Base-by-base conservation (phyloP, 2,888 invertebrate species). In the Empis livida region DNA sequence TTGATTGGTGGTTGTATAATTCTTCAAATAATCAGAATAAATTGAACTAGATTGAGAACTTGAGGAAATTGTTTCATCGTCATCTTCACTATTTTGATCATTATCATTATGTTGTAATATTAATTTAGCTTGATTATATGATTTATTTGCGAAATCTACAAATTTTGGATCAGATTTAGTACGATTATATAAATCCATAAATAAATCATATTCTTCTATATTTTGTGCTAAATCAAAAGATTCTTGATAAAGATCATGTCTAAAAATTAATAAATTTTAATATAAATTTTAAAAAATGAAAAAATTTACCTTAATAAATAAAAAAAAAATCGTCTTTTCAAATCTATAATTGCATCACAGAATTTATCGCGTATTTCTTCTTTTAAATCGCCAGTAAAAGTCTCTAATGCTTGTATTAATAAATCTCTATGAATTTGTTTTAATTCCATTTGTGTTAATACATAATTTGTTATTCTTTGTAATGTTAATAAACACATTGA, bases 301-400 rank as follows among this genome's bases (percentile, higher is more conserved):
- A 1, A n/a, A n/a, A 48, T 54, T 55, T 56, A 85, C 84, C 88
- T 79, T 14, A 93, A 72, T 43, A 93, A 67, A 60, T 86, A 86
- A 62, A 92, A 89, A 63, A 90, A 92, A 71, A 89, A 91, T 56
- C 88, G 75, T 55, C 93, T 73, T 0, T 92, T 91, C 37, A 94
- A 73, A 62, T 88, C 84, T 56, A 83, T 79, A 10, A 92, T 77
- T 62, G 85, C 77, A 63, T 81, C 83, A 39, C 84, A 82, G 65
- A 82, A 90, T 62, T 82, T 80, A 53, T 81, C 76, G 57, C 82
- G 77, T 1, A 80, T 75, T 14, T 80, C 76, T 52, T 79, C 76
- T 46, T 81, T 80, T 41, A 84, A 70, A 1, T 78, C 73, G 23
- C 77, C 73, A 11, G 89, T 82, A 68, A 82, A 93, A 51, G 84